Percentiles rank a stretch among this genome's conserved stretches.
Conservation (phyloP, 2,888 invertebrate genomes). For the Eristalis tenax region DNA sequence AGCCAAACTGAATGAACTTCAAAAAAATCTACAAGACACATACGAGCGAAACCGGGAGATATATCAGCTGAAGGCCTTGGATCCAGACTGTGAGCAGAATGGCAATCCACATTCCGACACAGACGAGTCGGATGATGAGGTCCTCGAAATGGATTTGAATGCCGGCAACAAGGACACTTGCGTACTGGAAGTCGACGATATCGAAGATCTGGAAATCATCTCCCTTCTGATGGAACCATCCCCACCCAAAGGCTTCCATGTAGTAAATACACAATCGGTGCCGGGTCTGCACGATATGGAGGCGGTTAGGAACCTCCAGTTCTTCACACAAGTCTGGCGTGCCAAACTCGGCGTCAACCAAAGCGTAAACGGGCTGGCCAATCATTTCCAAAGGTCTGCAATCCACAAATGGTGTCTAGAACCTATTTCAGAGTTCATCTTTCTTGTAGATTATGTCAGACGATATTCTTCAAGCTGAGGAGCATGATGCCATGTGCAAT, state of each 20-base stretch:
- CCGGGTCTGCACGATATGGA: slow-evolving; percentile 87
- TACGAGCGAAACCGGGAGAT: slow-evolving; percentile 88
- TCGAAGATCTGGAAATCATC: slow-evolving; percentile 90
- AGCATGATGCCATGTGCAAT: slow-evolving; percentile 93
- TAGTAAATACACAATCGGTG: slow-evolving; percentile 89
- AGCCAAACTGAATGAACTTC: slow-evolving; percentile 86
- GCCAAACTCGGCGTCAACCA: slow-evolving; percentile 83
- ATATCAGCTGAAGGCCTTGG: slow-evolving; percentile 84
- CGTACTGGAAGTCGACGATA: slow-evolving; percentile 91
- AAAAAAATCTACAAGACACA: slow-evolving; percentile 86
- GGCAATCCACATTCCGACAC: slow-evolving; percentile 82
- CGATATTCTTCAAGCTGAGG: slow-evolving; percentile 93
- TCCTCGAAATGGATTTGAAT: slow-evolving; percentile 86
- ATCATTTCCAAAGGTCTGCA: slow-evolving; percentile 82
- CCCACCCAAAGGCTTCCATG: slow-evolving; percentile 89
- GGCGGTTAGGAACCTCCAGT: slow-evolving; percentile 87
- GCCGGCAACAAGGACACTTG: slow-evolving; percentile 90
- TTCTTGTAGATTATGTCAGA: slow-evolving; percentile 84
- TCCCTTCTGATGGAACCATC: slow-evolving; percentile 88
- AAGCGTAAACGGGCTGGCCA: slow-evolving; percentile 82
- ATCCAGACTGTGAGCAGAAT: slow-evolving; percentile 76
- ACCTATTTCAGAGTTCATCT: slow-evolving; percentile 2
- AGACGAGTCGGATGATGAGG: slow-evolving; percentile 86
- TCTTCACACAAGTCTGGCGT: slow-evolving; percentile 92
- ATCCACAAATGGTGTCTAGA: neutral